Evolutionary conservation across 2,113 vertebrate species (phyloP).

Genomic region (Percina caprodes): DNA sequence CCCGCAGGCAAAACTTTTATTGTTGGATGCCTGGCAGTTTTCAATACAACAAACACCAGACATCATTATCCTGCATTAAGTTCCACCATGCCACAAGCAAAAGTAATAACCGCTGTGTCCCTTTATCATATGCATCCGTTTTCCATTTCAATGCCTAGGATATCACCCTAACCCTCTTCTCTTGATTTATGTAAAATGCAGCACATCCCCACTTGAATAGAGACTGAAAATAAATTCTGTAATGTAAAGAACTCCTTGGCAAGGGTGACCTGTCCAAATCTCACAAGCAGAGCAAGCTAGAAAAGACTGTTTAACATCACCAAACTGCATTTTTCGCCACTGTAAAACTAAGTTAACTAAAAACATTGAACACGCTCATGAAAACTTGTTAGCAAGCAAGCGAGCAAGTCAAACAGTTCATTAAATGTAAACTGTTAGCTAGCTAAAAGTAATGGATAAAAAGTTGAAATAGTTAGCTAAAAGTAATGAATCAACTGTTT

Average conservation of each 20-base stretch:
- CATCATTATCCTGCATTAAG: conserved; percentile 1
- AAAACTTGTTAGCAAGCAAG: no score
- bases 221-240: background rate
- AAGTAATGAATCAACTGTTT: no score
- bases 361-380: no score
- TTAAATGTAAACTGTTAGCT: no score
- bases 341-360: background rate
- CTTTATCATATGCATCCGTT: background rate
- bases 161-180: no score
- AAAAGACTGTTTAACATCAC: background rate
- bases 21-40: background rate
- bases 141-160: background rate
- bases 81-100: background rate
- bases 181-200: background rate
- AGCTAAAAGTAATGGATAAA: no score
- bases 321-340: background rate
- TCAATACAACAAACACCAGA: conserved; percentile 21
- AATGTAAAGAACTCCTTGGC: background rate
- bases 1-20: conserved; percentile 36
- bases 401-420: no score
- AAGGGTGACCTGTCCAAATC: background rate
- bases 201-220: background rate
- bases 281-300: background rate
- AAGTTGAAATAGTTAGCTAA: no score
- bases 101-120: background rate